Evolutionary conservation across 1,140 invertebrate genomes (phyloP), one percentile per base, ranked within the genome.

Genomic region (Lithobius niger): DNA sequence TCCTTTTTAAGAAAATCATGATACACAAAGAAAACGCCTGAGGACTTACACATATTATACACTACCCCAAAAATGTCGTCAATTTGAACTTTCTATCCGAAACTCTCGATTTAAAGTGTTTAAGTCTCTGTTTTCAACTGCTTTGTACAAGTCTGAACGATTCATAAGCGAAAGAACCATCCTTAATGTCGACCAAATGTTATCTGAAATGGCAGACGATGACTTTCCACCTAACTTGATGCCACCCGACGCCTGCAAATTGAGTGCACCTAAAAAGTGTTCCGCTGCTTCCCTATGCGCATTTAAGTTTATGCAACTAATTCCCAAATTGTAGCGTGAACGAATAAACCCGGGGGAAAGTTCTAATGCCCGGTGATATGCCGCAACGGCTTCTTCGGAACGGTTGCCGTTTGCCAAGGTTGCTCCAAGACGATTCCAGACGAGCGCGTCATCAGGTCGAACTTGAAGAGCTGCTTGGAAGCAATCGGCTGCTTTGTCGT

Each of bases 341-440:
- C 96, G 78, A 58, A 98, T 95, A 69, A 95, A 98, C 16, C 95
- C 94, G 2, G 96, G 96, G 51, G 87, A 83, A 25, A 98, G 72
- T 67, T 87, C 79, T 22, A 99, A 73, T 44, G 96, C 94, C 65
- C 82, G 79, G 65, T 91, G 82, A 71, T 99, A 99, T 0, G 95
- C 94, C 61, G 90, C 83, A 19, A 99, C 86, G 18, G 96, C 94
- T 76, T 98, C 91, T 66, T 94, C 92, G 19, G 93, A 90, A 51
- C 82, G 80, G 47, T 87, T 86, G 60, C 92, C 89, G 73, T 99
- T 99, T 18, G 96, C 96, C 60, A 98, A 72, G 25, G 94, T 95
- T 27, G 96, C 96, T 42, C 96, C 96, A 26, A 98, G 74, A 64
- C 91, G 84, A 72, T 99, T 99, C 96, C 96, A 99, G 28, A 97